Conservation (phyloP, 2,113 vertebrate genomes). For the Prochilodus magdalenae region DNA sequence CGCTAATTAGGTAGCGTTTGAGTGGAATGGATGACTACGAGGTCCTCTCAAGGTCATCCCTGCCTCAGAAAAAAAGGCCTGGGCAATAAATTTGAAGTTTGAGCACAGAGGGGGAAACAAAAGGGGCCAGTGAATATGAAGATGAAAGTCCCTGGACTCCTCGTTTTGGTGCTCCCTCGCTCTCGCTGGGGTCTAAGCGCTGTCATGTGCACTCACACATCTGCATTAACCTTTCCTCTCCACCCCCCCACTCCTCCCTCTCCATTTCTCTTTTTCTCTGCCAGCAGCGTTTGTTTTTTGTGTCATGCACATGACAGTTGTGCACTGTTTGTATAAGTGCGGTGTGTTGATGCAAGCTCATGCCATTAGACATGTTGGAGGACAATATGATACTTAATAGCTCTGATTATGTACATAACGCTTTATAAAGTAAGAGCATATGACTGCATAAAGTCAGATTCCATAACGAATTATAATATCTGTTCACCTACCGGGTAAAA, state of each 20-base stretch:
- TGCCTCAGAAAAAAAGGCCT: constrained; percentile 51
- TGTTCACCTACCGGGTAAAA: too few relatives aligned
- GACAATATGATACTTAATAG: background rate
- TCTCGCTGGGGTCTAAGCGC: constrained; percentile 42
- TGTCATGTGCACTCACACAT: constrained; percentile 64
- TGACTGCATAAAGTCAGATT: too few relatives aligned
- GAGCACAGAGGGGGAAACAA: constrained; percentile 28
- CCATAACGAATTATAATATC: too few relatives aligned
- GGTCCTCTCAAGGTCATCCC: constrained; percentile 71
- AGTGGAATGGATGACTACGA: constrained; percentile 67
- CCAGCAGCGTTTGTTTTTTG: constrained; percentile 37
- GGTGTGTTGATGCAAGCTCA: background rate
- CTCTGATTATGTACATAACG: too few relatives aligned
- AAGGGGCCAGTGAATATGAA: constrained; percentile 54
- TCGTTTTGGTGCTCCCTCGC: constrained; percentile 47
- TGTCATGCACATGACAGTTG: background rate
- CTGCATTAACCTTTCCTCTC: constrained; percentile 69
- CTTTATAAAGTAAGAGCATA: too few relatives aligned
- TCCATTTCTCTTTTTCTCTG: background rate
- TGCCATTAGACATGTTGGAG: background rate
- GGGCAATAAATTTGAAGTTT: constrained; percentile 63
- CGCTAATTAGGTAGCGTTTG: constrained; percentile 74
- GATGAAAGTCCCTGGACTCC: constrained; percentile 62
- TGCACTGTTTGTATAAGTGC: constrained; percentile 28
- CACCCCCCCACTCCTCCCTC: constrained; percentile 25